These are phyloP conservation scores for Bovichtus variegatus DNA, from an alignment of 2,797 vertebrate species.

Conservation along the genomic window DNA sequence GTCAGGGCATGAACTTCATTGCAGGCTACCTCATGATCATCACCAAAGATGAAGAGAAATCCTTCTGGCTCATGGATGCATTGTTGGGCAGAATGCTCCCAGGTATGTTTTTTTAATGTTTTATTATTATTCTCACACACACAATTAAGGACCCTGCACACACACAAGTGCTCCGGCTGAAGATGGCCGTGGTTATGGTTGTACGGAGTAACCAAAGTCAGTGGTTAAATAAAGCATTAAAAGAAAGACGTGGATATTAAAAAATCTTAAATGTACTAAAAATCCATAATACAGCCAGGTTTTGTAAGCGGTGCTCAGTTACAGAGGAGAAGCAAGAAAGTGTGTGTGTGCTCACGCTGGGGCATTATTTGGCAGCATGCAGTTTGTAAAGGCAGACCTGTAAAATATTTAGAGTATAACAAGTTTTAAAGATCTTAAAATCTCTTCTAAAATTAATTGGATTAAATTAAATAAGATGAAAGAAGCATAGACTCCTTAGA, in stretches of 20 bases:
- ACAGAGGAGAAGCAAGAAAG: not conserved
- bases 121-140: not conserved
- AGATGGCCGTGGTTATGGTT: not conserved
- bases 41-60: constrained; percentile 94
- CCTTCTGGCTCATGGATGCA: constrained; percentile 96
- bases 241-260: not conserved
- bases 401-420: not conserved
- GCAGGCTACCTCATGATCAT: constrained; percentile 95
- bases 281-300: too few species aligned
- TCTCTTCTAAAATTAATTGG: not conserved
- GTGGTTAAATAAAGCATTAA: too few species aligned
- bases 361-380: not conserved
- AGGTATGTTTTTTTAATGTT: constrained; percentile 76
- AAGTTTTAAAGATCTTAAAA: not conserved
- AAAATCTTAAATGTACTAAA: not conserved
- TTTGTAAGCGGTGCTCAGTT: not conserved
- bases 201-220: not conserved
- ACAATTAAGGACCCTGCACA: not conserved
- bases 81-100: constrained; percentile 93
- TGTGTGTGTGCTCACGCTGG: not conserved
- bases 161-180: not conserved
- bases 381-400: not conserved
- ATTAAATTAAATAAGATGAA: not conserved
- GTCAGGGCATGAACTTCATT: constrained; percentile 98
- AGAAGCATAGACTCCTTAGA: not conserved